Percentiles rank a stretch among this genome's conserved stretches.
phyloP scores from a whole-genome alignment of 1,140 invertebrate genomes.

The Schlechtendalia chinensis region DNA sequence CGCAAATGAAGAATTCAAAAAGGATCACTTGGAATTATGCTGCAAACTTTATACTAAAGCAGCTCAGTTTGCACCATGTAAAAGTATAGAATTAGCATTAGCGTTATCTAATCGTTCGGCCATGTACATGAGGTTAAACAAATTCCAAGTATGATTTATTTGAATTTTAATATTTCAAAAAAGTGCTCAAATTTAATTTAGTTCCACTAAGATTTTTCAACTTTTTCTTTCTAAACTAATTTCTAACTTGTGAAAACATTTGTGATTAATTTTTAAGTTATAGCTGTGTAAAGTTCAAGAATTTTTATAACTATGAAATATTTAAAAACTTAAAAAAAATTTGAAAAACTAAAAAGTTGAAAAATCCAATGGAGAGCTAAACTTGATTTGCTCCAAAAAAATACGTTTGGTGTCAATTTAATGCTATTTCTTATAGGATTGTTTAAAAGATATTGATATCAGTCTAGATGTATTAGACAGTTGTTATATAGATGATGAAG shows the following conservation, averaged over 20 bases:
- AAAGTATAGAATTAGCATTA: slow-evolving; percentile 56
- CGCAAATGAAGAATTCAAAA: slow-evolving; percentile 57
- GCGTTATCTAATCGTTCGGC: slow-evolving; percentile 59
- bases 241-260: too few species aligned
- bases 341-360: too few species aligned
- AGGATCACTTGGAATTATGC: slow-evolving; percentile 55
- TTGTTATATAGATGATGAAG: slow-evolving; percentile 40
- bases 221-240: too few species aligned
- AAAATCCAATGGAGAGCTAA: too few species aligned
- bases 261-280: too few species aligned
- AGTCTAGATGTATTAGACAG: slow-evolving; percentile 13
- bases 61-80: slow-evolving; percentile 55
- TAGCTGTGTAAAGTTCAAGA: too few species aligned
- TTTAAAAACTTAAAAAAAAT: too few species aligned
- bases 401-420: not conserved
- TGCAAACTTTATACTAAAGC: slow-evolving; percentile 57
- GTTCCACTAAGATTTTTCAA: too few species aligned
- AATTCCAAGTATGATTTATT: slow-evolving; percentile 54
- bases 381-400: too few species aligned
- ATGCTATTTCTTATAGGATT: slow-evolving; percentile 19
- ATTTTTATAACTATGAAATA: too few species aligned
- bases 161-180: not conserved
- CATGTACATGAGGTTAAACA: slow-evolving; percentile 56
- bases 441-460: slow-evolving; percentile 22
- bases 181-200: not conserved